Percentiles rank a stretch among this genome's conserved stretches.
These are phyloP conservation scores for Phaonia tiefii DNA, from an alignment of 2,888 invertebrate genomes.

Conservation along the genomic window DNA sequence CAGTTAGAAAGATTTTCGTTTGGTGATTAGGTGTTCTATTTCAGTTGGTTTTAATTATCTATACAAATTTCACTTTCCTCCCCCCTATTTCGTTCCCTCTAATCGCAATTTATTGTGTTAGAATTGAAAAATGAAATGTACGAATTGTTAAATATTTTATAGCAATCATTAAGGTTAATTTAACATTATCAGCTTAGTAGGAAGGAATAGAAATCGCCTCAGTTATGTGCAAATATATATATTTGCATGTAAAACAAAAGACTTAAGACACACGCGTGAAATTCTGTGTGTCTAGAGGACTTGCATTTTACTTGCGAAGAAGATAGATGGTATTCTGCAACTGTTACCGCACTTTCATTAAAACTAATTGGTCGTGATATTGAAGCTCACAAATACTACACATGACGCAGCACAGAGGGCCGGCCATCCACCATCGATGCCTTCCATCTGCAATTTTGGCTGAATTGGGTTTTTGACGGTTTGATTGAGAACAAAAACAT, in stretches of 20 bases:
- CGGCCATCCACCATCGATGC: too few relatives aligned
- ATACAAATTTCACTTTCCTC: slow-evolving; percentile 52
- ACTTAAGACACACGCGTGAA: slow-evolving; percentile 13
- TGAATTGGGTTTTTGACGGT: too few relatives aligned
- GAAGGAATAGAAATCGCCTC: background rate
- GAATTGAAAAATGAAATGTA: background rate
- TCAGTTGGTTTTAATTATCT: slow-evolving; percentile 12
- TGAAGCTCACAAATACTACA: too few relatives aligned
- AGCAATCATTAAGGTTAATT: slow-evolving; percentile 5
- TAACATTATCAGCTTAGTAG: background rate
- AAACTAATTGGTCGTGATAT: too few relatives aligned
- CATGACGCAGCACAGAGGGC: too few relatives aligned
- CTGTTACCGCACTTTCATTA: too few relatives aligned
- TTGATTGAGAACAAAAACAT: too few relatives aligned
- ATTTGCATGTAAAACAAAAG: slow-evolving; percentile 1
- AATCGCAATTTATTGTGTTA: slow-evolving; percentile 12
- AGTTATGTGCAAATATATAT: background rate
- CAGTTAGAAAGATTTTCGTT: slow-evolving; percentile 47
- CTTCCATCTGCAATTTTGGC: too few relatives aligned
- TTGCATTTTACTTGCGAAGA: too few relatives aligned
- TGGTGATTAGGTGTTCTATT: slow-evolving; percentile 51
- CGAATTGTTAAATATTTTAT: background rate
- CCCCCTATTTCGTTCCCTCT: background rate
- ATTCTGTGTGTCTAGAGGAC: background rate
- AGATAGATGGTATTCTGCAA: too few relatives aligned